Conservation (phyloP, 30 jellyfish, hydroid and myxozoan species). For the Hydractinia echinata region DNA sequence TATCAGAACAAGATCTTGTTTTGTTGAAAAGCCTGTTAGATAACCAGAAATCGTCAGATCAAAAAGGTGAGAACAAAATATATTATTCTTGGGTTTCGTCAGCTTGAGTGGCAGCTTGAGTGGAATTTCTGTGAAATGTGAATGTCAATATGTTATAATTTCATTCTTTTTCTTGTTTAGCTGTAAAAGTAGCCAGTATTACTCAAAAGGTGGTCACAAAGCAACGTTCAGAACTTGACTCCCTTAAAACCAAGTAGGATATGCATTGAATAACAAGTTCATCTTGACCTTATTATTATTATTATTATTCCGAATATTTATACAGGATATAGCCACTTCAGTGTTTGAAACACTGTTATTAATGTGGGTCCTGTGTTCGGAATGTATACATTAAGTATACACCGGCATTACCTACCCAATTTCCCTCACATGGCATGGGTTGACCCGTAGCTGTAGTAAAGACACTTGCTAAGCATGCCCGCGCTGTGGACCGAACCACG, state of each 20-base stretch:
- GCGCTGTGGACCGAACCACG: too few relatives aligned
- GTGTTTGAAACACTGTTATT: too few relatives aligned
- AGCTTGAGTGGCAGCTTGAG: neutral
- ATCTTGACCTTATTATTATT: too few relatives aligned
- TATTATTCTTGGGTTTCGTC: neutral
- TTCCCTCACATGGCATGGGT: too few relatives aligned
- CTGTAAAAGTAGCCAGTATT: neutral
- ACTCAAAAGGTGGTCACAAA: conserved; percentile 8
- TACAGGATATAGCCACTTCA: too few relatives aligned
- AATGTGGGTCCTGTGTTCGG: too few relatives aligned
- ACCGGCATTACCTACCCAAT: too few relatives aligned
- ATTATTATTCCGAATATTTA: too few relatives aligned
- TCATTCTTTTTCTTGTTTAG: neutral
- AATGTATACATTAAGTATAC: too few relatives aligned
- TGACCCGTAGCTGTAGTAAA: too few relatives aligned
- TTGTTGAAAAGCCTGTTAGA: neutral
- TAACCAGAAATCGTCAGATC: neutral
- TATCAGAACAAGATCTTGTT: conserved; percentile 1
- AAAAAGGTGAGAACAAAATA: neutral
- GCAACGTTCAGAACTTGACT: conserved; percentile 7
- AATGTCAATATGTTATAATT: neutral
- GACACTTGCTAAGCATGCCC: too few relatives aligned
- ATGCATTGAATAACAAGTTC: neutral
- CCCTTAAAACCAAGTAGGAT: conserved; percentile 1
- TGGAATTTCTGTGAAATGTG: neutral